Base-by-base conservation (phyloP, 2,797 vertebrate species). In the Hafferia zeledoni region DNA sequence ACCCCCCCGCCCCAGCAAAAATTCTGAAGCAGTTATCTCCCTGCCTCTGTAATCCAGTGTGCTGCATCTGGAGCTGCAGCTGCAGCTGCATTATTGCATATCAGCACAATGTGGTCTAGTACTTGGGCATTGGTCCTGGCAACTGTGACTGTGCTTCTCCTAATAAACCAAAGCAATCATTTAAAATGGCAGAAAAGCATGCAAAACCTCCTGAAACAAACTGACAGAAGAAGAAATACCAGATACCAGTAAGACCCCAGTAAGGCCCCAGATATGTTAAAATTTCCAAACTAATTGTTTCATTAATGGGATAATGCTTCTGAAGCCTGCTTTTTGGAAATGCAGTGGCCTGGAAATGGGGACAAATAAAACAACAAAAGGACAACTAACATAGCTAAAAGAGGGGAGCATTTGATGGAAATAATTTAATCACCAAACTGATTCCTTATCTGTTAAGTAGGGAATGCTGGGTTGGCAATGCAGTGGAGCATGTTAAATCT, bases 361-460 rank as follows among this genome's bases (percentile, higher is more conserved):
- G 80, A 85, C 96, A 93, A 96, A 91, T 89, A 94, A 90, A 96
- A 68, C 74, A 96, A 91, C 87, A 90, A 86, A 92, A 87, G 63
- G 74, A 91, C 74, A 89, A 80, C 67, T 35, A 82, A 74, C 47
- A 60, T 11, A 71, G 67, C 77, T 93, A 78, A 91, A 94, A 90
- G 31, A 63, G 57, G 82, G 53, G n/a, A 91, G 64, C 77, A 82
- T 74, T 84, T 82, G 60, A 79, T 89, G 91, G 89, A 93, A 94
- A 84, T 91, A 89, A 90, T 96, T 91, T 89, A 91, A 94, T 94
- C 80, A 89, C 46, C 49, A 59, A 84, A 77, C 67, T 67, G 78
- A 95, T 89, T 95, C 60, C 87, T 95, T 90, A 68, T 90, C 71
- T 93, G 77, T 70, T 94, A 89, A 91, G 50, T 61, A 79, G 86